Evolutionary conservation across 2,888 invertebrate genomes (phyloP).

Genomic region (Pseudanteris insignis): DNA sequence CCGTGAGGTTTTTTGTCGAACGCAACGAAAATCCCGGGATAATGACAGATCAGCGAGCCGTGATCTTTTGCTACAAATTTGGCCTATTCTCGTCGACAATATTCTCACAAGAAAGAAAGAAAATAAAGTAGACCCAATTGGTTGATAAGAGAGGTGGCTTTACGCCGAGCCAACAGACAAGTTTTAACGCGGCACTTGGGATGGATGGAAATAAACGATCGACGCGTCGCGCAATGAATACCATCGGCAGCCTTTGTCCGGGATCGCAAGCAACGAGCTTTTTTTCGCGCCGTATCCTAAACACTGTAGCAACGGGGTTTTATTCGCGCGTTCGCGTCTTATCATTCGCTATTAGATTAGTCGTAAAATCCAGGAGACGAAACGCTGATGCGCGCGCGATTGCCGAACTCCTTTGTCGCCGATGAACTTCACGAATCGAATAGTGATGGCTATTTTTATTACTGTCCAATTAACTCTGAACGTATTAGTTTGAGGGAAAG

Average conservation of each 20-base stretch:
- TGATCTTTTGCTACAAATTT: conserved; percentile 7
- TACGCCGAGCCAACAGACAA: conserved; percentile 32
- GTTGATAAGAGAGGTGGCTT: conserved; percentile 14
- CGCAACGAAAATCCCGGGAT: not conserved
- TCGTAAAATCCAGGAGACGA: conserved; percentile 30
- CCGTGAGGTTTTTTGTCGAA: not conserved
- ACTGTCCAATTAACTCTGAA: too few species aligned
- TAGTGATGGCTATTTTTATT: conserved; percentile 35
- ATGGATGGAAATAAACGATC: conserved; percentile 42
- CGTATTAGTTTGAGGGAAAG: too few species aligned
- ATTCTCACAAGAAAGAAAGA: not conserved
- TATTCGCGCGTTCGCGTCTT: conserved; percentile 26
- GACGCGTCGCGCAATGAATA: conserved; percentile 38
- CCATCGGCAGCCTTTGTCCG: conserved; percentile 5
- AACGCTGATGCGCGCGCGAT: conserved; percentile 33
- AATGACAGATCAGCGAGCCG: conserved; percentile 5
- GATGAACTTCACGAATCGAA: conserved; percentile 32
- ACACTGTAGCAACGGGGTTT: conserved; percentile 28
- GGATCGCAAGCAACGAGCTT: conserved; percentile 11
- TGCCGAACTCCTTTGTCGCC: conserved; percentile 2
- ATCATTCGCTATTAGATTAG: conserved; percentile 32
- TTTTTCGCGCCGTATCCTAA: conserved; percentile 24
- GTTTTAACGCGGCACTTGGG: conserved; percentile 37
- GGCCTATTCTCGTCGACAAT: conserved; percentile 1
- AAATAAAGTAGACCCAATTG: conserved; percentile 14